Conservation (phyloP, 2,113 vertebrate genomes). For the Globicephala melas region DNA sequence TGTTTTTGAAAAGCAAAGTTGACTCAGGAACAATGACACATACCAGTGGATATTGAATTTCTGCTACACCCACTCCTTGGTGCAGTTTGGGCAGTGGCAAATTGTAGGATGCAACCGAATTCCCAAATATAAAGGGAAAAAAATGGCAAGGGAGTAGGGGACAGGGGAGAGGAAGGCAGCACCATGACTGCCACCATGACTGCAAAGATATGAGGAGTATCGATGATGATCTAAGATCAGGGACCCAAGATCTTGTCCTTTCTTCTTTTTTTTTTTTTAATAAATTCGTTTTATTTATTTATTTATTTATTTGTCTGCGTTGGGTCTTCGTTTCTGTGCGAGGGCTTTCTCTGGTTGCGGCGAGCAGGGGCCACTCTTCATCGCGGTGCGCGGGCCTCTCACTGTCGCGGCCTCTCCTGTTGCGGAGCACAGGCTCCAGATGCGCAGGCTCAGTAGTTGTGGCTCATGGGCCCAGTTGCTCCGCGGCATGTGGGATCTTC, state of each 20-base stretch:
- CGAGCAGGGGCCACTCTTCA: too few species aligned
- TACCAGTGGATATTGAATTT: conserved; percentile 74
- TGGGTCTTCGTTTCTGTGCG: too few species aligned
- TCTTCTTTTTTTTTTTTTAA: not conserved
- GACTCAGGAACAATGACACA: conserved; percentile 77
- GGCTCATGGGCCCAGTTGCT: too few species aligned
- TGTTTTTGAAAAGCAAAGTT: conserved; percentile 74
- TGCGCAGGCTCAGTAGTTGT: too few species aligned
- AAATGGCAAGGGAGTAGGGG: not conserved
- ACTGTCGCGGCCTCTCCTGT: too few species aligned
- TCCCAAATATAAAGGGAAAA: conserved; percentile 14
- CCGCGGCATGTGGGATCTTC: too few species aligned
- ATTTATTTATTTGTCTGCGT: too few species aligned
- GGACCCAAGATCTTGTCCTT: not conserved
- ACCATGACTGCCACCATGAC: too few species aligned
- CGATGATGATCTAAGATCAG: not conserved
- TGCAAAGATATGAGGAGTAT: not conserved
- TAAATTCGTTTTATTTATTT: too few species aligned
- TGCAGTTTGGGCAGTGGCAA: conserved; percentile 46
- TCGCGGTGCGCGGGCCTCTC: too few species aligned
- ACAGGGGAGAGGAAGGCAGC: not conserved
- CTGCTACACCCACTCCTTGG: conserved; percentile 63
- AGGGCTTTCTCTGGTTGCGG: too few species aligned
- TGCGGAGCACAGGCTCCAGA: too few species aligned
- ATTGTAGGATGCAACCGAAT: conserved; percentile 51